Base-by-base conservation (phyloP, 2,113 vertebrate species). In the Passer montanus region DNA sequence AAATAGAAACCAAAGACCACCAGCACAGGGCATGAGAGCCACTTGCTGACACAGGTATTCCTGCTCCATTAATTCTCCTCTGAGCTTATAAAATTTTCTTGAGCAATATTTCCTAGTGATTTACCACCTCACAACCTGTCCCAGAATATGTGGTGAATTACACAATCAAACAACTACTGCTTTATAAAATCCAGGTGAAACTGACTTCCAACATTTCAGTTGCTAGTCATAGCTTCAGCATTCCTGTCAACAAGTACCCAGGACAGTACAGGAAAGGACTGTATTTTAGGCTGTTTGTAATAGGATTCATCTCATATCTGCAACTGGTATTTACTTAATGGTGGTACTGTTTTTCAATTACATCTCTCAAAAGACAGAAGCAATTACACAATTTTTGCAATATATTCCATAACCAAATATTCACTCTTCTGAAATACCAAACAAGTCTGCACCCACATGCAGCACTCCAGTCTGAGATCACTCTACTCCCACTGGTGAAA, bases 401-500 rank as follows among this genome's bases (percentile, higher is more conserved):
- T 59, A 50, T 63, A 90, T 90, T 94, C 93, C 86, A 85, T 88
- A 91, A 84, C 83, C 72, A 87, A 90, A 86, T 77, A 92, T 28
- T 88, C 52, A 2, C n/a, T 90, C 49, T 76, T 92, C 76, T 93
- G 86, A 96, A 96, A 95, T 90, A 86, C 86, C 95, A 94, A 96
- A 90, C 56, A 91, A 91, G 86, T 60, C 81, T 89, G 89, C 81
- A 95, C 94, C 91, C 94, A 95, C 94, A 94, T 73, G 84, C 91
- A 89, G 69, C 66, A 68, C 72, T 95, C 69, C 66, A 84, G 84
- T 93, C 89, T 94, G 93, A 95, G 86, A 95, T 92, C 91, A 89
- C 82, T 52, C 35, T 92, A 93, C 93, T 92, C 90, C 94, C 93
- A 93, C 94, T 90, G 77, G 60, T 92, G 88, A 96, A 95, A 96